These are phyloP conservation scores for Scaptomyza caliginosa DNA, from an alignment of 2,888 invertebrate species.

Conservation along the genomic window DNA sequence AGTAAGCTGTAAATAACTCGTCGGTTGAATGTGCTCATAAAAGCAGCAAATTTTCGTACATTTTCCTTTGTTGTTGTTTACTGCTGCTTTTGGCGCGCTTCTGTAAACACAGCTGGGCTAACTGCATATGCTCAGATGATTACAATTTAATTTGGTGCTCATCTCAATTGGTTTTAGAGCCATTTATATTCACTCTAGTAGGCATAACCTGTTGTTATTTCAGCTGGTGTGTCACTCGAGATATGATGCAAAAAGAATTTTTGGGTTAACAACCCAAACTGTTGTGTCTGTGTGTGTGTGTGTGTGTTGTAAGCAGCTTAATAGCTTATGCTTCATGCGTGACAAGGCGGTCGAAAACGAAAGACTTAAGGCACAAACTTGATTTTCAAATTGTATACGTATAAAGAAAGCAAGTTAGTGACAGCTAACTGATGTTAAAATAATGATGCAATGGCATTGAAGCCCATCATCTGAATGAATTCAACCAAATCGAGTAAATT, in stretches of 20 bases:
- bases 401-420: neutral
- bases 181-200: slow-evolving; percentile 5
- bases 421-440: neutral
- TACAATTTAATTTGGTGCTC: slow-evolving; percentile 19
- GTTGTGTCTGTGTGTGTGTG: slow-evolving; percentile 4
- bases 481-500: slow-evolving; percentile 1
- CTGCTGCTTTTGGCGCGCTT: slow-evolving; percentile 14
- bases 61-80: neutral
- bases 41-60: slow-evolving; percentile 9
- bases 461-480: neutral
- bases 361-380: slow-evolving; percentile 67
- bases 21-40: slow-evolving; percentile 17
- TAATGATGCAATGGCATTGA: neutral
- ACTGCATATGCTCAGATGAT: slow-evolving; percentile 25
- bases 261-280: slow-evolving; percentile 19
- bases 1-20: slow-evolving; percentile 20
- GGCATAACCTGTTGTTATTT: slow-evolving; percentile 31
- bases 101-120: slow-evolving; percentile 10
- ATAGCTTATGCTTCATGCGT: slow-evolving; percentile 27
- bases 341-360: slow-evolving; percentile 28
- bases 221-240: slow-evolving; percentile 4
- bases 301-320: slow-evolving; percentile 21
- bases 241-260: slow-evolving; percentile 51
- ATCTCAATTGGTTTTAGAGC: slow-evolving; percentile 30
- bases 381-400: slow-evolving; percentile 7